Percentiles rank a stretch among this genome's conserved stretches.
Evolutionary conservation across 2,113 vertebrate species (phyloP).

Genomic region (Scophthalmus maximus): DNA sequence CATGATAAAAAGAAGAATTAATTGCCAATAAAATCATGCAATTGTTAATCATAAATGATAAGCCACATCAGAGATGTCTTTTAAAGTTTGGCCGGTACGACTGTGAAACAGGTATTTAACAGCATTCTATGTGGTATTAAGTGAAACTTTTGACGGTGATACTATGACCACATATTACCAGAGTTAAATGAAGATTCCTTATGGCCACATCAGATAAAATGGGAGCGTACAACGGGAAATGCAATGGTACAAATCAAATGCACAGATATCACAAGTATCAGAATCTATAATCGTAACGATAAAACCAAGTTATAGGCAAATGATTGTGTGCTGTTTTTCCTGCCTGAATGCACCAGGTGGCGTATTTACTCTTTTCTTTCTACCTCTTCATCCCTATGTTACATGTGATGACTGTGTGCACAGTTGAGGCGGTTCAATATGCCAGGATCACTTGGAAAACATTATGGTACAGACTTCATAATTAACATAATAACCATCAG

Average conservation of each 20-base stretch:
- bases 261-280: background rate
- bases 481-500: conserved; percentile 41
- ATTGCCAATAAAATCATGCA: too few species aligned
- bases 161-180: background rate
- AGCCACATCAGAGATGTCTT: too few species aligned
- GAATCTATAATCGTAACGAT: background rate
- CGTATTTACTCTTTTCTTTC: conserved; percentile 27
- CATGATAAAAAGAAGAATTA: too few species aligned
- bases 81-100: too few species aligned
- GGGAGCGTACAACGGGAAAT: background rate
- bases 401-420: too few species aligned
- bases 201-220: background rate
- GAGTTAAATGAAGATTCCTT: background rate
- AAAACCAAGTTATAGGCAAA: background rate
- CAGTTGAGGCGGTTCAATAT: too few species aligned
- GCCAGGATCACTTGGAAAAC: too few species aligned
- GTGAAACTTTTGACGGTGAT: too few species aligned
- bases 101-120: too few species aligned
- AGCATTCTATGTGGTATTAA: too few species aligned
- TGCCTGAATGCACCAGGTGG: conserved; percentile 49
- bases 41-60: too few species aligned
- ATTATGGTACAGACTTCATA: conserved; percentile 40
- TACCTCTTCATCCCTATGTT: background rate
- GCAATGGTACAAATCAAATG: background rate
- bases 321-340: background rate